These are phyloP conservation scores for Pteropus rufus DNA, from an alignment of 2,797 vertebrate species.

Conservation along the genomic window DNA sequence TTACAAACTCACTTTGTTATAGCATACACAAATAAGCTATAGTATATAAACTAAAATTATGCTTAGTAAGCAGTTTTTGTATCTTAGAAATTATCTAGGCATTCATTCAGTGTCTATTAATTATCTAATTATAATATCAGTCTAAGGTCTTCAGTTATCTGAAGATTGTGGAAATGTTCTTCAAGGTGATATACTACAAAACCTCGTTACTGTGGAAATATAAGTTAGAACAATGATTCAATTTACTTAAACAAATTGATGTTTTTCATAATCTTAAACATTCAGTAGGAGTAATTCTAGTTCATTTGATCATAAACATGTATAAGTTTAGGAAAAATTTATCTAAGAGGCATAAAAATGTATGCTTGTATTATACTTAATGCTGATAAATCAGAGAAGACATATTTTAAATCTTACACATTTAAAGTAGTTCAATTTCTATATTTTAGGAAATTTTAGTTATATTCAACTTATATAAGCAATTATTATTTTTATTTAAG, in stretches of 20 bases:
- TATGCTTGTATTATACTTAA: not conserved
- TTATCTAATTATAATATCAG: not conserved
- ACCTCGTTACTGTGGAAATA: not conserved
- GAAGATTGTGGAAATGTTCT: constrained; percentile 17
- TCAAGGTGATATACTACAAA: not conserved
- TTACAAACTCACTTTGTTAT: not conserved
- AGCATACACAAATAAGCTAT: not conserved
- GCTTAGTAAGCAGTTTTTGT: not conserved
- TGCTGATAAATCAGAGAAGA: not conserved
- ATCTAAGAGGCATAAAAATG: not conserved
- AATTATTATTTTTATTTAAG: no score
- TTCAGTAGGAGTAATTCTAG: not conserved
- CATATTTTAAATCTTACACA: no score
- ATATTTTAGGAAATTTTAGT: no score
- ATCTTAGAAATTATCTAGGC: constrained; percentile 16
- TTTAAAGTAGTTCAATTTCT: no score
- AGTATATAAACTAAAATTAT: not conserved
- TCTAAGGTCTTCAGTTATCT: not conserved
- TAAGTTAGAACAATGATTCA: constrained; percentile 12
- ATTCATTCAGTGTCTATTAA: not conserved
- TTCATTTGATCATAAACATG: not conserved
- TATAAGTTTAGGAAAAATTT: constrained; percentile 28
- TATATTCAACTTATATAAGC: no score
- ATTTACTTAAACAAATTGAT: not conserved
- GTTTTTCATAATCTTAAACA: constrained; percentile 19